These are phyloP conservation scores for Euclidia mi DNA, from an alignment of 2,888 invertebrate genomes.

Conservation along the genomic window DNA sequence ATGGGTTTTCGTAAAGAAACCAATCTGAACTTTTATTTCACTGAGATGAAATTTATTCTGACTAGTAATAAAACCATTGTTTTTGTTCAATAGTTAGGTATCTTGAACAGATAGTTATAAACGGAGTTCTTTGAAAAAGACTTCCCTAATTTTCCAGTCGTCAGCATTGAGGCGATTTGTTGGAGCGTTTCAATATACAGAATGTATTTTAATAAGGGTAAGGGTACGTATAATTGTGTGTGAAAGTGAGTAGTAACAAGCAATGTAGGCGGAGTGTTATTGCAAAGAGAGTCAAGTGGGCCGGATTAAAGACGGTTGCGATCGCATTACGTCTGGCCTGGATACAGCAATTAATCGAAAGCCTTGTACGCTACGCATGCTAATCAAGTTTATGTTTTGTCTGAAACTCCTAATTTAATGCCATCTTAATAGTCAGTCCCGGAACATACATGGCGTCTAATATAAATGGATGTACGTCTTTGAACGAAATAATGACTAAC, in stretches of 20 bases:
- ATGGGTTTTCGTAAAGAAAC: too few species aligned
- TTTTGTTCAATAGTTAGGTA: constrained; percentile 17
- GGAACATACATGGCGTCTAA: constrained; percentile 3
- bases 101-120: constrained; percentile 18
- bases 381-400: constrained; percentile 61
- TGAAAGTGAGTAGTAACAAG: constrained; percentile 39
- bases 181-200: constrained; percentile 31
- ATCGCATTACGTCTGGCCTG: constrained; percentile 55
- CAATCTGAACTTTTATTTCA: too few species aligned
- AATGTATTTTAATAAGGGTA: constrained; percentile 31
- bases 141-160: constrained; percentile 27
- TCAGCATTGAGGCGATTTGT: constrained; percentile 24
- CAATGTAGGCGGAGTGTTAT: constrained; percentile 32
- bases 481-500: not conserved
- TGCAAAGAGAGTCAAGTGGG: constrained; percentile 35
- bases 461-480: not conserved
- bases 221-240: constrained; percentile 39
- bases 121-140: constrained; percentile 36
- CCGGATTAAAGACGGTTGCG: constrained; percentile 53
- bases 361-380: constrained; percentile 56
- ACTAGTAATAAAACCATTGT: constrained; percentile 7
- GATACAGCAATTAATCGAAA: constrained; percentile 61
- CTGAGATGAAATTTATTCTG: too few species aligned
- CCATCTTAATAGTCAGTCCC: constrained; percentile 33
- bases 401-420: constrained; percentile 47